phyloP scores from a whole-genome alignment of 2,113 vertebrate genomes.

The Phocoena sinus region DNA sequence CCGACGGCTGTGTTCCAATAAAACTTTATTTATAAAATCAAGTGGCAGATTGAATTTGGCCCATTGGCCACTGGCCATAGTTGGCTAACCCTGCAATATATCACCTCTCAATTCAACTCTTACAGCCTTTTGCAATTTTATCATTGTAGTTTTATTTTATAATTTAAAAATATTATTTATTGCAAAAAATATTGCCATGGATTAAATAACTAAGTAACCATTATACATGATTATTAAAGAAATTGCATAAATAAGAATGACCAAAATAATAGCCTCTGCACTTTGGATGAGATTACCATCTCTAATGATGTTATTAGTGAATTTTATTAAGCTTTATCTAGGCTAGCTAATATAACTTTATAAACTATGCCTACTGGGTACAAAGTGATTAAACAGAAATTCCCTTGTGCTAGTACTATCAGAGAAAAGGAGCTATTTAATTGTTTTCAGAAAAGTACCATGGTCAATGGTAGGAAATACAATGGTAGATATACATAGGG shows the following conservation, averaged over 20 bases:
- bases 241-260: constrained; percentile 15
- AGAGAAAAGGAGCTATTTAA: not conserved
- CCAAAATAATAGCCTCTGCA: not conserved
- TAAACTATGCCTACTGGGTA: constrained; percentile 14
- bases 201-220: not conserved
- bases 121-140: not conserved
- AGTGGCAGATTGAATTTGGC: not conserved
- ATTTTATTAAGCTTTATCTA: constrained; percentile 26
- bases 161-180: constrained; percentile 3
- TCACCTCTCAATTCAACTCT: not conserved
- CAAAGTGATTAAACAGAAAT: constrained; percentile 31
- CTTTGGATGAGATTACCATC: constrained; percentile 20
- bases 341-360: not conserved
- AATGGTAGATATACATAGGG: not conserved
- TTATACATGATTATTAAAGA: not conserved
- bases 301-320: constrained; percentile 18
- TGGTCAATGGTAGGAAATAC: not conserved
- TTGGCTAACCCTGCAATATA: not conserved
- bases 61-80: not conserved
- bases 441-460: not conserved
- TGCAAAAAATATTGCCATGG: not conserved
- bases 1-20: not conserved
- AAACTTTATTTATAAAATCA: constrained; percentile 12
- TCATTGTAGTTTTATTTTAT: not conserved
- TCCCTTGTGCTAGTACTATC: not conserved